Conservation (phyloP, 2,888 invertebrate species). For the Pseudeuparius sepicola region DNA sequence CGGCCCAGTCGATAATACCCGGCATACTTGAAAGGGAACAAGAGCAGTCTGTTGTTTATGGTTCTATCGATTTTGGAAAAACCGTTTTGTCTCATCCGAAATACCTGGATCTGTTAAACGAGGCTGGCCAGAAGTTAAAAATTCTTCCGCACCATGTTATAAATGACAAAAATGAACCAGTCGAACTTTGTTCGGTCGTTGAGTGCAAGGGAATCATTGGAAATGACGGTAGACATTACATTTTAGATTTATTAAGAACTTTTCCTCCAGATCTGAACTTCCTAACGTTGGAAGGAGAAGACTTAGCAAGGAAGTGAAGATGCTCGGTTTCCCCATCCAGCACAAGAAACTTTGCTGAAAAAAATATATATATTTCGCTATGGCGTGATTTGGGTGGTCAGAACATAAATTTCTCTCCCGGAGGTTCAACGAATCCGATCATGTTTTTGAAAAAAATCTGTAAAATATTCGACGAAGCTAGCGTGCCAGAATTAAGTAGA, state of each 20-base stretch:
- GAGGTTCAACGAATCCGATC: no score
- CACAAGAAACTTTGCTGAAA: slow-evolving; percentile 94
- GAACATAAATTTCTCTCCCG: no score
- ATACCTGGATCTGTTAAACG: slow-evolving; percentile 82
- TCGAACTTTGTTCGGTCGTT: slow-evolving; percentile 93
- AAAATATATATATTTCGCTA: no score
- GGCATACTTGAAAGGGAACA: slow-evolving; percentile 98
- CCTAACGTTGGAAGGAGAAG: slow-evolving; percentile 77
- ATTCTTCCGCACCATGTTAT: slow-evolving; percentile 91
- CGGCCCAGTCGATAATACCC: slow-evolving; percentile 98
- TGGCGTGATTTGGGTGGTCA: no score
- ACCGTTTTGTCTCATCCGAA: slow-evolving; percentile 88
- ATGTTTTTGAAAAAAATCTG: no score
- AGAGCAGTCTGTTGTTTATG: slow-evolving; percentile 98
- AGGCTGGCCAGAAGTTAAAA: slow-evolving; percentile 82
- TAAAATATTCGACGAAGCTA: no score
- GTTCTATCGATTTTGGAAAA: slow-evolving; percentile 98
- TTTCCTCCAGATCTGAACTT: slow-evolving; percentile 99
- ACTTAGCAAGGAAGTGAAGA: slow-evolving; percentile 71
- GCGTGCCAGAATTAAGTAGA: no score
- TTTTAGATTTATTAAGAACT: slow-evolving; percentile 88
- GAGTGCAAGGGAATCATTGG: slow-evolving; percentile 99
- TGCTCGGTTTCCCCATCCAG: slow-evolving; percentile 87
- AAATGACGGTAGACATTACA: slow-evolving; percentile 95
- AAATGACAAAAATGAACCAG: slow-evolving; percentile 81